A percentile compares a stretch with the other conserved stretches of the same genome.
These are phyloP conservation scores for Mactra quadrangularis DNA, from an alignment of 1,140 invertebrate genomes.

Conservation along the genomic window DNA sequence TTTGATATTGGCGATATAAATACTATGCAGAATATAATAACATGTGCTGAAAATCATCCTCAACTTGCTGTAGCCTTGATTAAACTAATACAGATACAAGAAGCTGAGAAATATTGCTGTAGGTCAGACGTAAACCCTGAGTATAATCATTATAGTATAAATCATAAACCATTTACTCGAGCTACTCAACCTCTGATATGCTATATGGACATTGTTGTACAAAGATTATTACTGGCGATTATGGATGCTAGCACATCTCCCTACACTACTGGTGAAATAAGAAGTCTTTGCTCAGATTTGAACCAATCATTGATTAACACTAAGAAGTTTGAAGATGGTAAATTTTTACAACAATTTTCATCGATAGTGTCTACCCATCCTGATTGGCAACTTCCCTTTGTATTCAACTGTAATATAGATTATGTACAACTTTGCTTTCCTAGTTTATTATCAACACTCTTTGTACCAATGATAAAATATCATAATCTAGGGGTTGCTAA, in stretches of 20 bases:
- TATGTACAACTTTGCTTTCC: constrained; percentile 67
- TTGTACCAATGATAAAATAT: constrained; percentile 54
- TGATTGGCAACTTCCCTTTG: constrained; percentile 63
- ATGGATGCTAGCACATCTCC: constrained; percentile 84
- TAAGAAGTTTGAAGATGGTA: constrained; percentile 62
- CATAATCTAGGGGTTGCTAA: constrained; percentile 56
- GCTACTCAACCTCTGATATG: constrained; percentile 96
- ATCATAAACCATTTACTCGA: constrained; percentile 93
- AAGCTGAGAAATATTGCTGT: constrained; percentile 64
- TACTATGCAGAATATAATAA: constrained; percentile 70
- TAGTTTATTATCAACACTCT: constrained; percentile 46
- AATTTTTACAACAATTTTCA: constrained; percentile 62
- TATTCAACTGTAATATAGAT: constrained; percentile 69
- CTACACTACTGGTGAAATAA: constrained; percentile 68
- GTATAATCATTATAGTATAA: constrained; percentile 91
- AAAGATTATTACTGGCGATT: constrained; percentile 88
- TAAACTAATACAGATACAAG: constrained; percentile 66
- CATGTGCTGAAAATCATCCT: constrained; percentile 71
- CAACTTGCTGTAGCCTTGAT: constrained; percentile 69
- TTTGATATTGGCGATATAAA: constrained; percentile 61
- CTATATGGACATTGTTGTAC: constrained; percentile 96
- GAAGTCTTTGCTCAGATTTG: constrained; percentile 61
- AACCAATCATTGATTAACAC: constrained; percentile 36
- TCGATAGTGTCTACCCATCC: constrained; percentile 67
- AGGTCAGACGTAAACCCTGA: constrained; percentile 55